These are phyloP conservation scores for Anthonomus grandis DNA, from an alignment of 1,140 invertebrate genomes.

Conservation along the genomic window DNA sequence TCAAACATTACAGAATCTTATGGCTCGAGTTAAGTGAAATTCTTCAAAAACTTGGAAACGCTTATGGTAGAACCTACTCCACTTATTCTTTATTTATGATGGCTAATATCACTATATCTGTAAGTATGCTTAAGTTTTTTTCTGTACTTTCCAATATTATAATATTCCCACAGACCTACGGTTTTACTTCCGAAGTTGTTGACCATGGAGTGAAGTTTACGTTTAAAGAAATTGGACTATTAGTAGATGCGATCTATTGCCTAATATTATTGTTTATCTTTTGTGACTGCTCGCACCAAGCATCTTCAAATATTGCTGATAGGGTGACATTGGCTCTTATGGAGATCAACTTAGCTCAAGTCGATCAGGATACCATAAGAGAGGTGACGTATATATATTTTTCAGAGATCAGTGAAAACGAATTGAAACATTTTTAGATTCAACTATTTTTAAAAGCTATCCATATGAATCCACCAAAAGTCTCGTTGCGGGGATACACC, in stretches of 20 bases:
- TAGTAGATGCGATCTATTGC: slow-evolving; percentile 59
- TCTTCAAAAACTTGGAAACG: slow-evolving; percentile 58
- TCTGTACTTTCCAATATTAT: too few species aligned
- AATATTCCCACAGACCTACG: slow-evolving; percentile 51
- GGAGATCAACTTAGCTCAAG: slow-evolving; percentile 52
- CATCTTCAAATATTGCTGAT: slow-evolving; percentile 53
- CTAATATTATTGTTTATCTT: slow-evolving; percentile 56
- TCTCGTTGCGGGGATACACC: slow-evolving; percentile 58
- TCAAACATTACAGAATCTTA: slow-evolving; percentile 56
- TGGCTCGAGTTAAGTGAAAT: slow-evolving; percentile 61
- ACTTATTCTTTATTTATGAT: slow-evolving; percentile 60
- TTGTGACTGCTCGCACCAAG: slow-evolving; percentile 59
- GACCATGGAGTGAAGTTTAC: slow-evolving; percentile 59
- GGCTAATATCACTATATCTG: slow-evolving; percentile 46
- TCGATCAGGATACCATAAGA: slow-evolving; percentile 54
- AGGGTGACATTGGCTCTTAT: slow-evolving; percentile 56
- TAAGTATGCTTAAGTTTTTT: slow-evolving; percentile 31
- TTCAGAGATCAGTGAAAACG: too few species aligned
- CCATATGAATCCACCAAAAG: slow-evolving; percentile 61
- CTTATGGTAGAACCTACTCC: slow-evolving; percentile 60
- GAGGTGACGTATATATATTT: too few species aligned
- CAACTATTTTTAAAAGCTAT: slow-evolving; percentile 60
- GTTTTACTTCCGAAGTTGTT: slow-evolving; percentile 58
- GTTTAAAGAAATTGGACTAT: slow-evolving; percentile 60
- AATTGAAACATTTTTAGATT: slow-evolving; percentile 49